phyloP scores from a whole-genome alignment of 2,113 vertebrate species.

The Phaetusa simplex region DNA sequence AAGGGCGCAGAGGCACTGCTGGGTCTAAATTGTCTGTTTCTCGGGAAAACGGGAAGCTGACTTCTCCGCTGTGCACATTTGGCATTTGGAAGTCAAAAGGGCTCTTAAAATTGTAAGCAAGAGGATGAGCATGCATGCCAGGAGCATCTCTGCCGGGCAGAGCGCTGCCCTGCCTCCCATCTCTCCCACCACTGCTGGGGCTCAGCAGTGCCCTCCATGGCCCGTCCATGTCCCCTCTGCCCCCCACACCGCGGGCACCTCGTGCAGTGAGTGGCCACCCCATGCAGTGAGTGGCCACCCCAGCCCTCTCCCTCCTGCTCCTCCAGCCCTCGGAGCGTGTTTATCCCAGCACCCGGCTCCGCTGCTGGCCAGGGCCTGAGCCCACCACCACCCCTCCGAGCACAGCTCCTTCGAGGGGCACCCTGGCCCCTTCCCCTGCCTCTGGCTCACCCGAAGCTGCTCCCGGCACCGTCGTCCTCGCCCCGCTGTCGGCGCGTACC shows the following conservation, averaged over 20 bases:
- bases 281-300: accelerated
- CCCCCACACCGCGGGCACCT: background rate
- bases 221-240: accelerated
- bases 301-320: background rate
- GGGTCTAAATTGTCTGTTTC: background rate
- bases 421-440: background rate
- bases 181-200: background rate
- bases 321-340: accelerated
- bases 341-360: background rate
- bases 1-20: background rate
- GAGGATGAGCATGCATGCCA: too few relatives aligned
- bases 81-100: background rate
- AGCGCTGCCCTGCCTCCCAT: background rate
- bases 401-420: background rate
- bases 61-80: accelerated
- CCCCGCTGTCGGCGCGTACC: background rate
- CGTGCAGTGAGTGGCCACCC: accelerated
- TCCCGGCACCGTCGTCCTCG: background rate
- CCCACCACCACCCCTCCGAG: background rate
- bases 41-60: background rate
- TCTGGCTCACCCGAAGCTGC: background rate
- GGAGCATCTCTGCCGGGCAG: background rate
- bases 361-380: background rate
- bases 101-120: background rate
- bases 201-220: background rate